phyloP scores from a whole-genome alignment of 2,888 invertebrate species.

The Drosophila cognata region DNA sequence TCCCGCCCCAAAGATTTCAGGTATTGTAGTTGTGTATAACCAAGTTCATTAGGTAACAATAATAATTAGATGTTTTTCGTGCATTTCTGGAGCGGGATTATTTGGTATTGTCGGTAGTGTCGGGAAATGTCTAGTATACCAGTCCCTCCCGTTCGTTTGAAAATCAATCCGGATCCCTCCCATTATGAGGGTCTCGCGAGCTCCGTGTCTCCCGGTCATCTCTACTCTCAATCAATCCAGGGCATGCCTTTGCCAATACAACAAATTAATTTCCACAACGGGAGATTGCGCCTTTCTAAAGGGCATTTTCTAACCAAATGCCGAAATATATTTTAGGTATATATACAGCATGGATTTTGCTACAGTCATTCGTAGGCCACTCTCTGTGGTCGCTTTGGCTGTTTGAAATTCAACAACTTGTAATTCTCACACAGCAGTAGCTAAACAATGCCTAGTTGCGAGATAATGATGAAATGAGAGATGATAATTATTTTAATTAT shows the following conservation, averaged over 20 bases:
- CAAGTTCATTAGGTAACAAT: not conserved
- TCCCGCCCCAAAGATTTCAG: not conserved
- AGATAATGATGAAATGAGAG: not conserved
- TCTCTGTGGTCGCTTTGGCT: not conserved
- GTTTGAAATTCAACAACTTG: not conserved
- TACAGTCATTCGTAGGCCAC: not conserved
- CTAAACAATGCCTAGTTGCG: not conserved
- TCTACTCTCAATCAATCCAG: not conserved
- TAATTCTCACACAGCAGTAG: not conserved
- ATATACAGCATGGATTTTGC: not conserved
- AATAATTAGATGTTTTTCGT: not conserved
- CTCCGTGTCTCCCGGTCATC: not conserved
- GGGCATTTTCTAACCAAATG: not conserved
- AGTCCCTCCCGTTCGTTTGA: not conserved
- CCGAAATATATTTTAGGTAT: not conserved
- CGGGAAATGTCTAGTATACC: not conserved
- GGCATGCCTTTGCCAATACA: not conserved
- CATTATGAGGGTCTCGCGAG: not conserved
- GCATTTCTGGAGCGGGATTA: not conserved
- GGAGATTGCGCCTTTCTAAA: not conserved
- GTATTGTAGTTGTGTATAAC: not conserved
- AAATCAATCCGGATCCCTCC: not conserved
- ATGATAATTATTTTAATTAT: slow-evolving; percentile 11
- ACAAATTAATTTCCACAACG: not conserved
- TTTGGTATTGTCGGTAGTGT: not conserved